Base-by-base conservation (phyloP, 2,888 invertebrate genomes). In the Sisyra nigra region DNA sequence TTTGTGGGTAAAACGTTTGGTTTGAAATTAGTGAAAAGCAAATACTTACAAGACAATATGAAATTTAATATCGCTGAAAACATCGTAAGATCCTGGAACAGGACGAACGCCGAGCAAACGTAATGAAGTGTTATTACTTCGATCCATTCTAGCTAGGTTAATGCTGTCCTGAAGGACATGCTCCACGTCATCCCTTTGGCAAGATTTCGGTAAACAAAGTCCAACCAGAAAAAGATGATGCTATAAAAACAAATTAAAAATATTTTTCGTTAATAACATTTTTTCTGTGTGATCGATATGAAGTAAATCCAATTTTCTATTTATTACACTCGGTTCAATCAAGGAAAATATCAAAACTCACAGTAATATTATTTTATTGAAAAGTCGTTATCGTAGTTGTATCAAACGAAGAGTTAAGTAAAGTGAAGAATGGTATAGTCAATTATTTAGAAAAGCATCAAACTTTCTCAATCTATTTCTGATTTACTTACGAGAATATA, bases 181-280 rank as follows among this genome's bases (percentile, higher is more conserved):
- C 33, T 65, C 60, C 14, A 80, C 57, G 46, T 76, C 75, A 1
- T 58, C 53, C 1, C 65, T 55, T 36, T 67, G 68, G 57, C 85
- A 86, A 1, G 78, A 72, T 45, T 68, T 66, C 5, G 85, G 86
- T 50, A 85, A 61, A 55, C 85, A 86, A 55, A 82, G 73, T 7
- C 85, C 86, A 42, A 85, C 63, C 56, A 79, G 71, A 51, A 85
- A 62, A 53, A 74, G 66, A 48, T 80, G 68, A 48, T 74, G 70
- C 81, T 82, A 63, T n/a, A 45, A 57, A 58, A 51, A 52, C 45
- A 47, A 41, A 47, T 35, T 24, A 40, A 42, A 13, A 31, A 24
- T 45, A 17, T 7, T 40, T 40, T 29, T 14, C 19, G 17, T 18
- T 18, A 24, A 24, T 24, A 24, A 24, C 24, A 3, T 24, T 14